These are phyloP conservation scores for Beris chalybata DNA, from an alignment of 2,888 invertebrate species.

Conservation along the genomic window DNA sequence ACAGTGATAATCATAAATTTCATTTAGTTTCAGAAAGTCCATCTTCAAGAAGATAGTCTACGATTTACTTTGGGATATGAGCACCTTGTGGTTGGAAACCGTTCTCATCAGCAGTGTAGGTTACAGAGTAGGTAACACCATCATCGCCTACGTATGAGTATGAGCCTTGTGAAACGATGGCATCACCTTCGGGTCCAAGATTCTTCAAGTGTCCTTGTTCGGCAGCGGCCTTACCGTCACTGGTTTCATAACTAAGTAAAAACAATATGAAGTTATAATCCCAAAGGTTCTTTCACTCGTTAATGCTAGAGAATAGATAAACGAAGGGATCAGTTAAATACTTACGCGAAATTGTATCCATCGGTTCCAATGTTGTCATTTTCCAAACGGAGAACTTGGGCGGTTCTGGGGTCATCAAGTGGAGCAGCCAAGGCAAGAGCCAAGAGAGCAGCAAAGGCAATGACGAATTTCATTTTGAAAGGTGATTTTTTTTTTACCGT, in stretches of 20 bases:
- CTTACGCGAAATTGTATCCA: slow-evolving; percentile 60
- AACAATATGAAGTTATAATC: neutral
- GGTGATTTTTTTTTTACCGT: neutral
- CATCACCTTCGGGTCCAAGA: slow-evolving; percentile 57
- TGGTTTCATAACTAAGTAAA: slow-evolving; percentile 60
- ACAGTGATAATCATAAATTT: slow-evolving; percentile 1
- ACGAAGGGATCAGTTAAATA: slow-evolving; percentile 4
- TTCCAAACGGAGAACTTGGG: slow-evolving; percentile 64
- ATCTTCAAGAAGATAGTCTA: neutral
- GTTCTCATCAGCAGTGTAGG: slow-evolving; percentile 43
- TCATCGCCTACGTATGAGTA: slow-evolving; percentile 59
- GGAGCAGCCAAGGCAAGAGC: slow-evolving; percentile 49
- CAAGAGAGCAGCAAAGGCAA: slow-evolving; percentile 48
- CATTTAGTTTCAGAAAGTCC: neutral
- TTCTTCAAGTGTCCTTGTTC: slow-evolving; percentile 59
- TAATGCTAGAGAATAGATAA: neutral
- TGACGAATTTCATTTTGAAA: slow-evolving; percentile 48
- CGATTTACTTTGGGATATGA: slow-evolving; percentile 48
- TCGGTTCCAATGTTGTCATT: slow-evolving; percentile 61
- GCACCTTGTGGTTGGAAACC: slow-evolving; percentile 52
- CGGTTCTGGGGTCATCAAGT: slow-evolving; percentile 56
- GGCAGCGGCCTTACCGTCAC: slow-evolving; percentile 58
- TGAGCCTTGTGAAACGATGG: slow-evolving; percentile 55
- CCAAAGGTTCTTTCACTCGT: neutral
- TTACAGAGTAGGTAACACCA: slow-evolving; percentile 60